Evolutionary conservation across 2,113 vertebrate species (phyloP), one percentile per base, ranked within the genome.

Genomic region (Salvelinus fontinalis): DNA sequence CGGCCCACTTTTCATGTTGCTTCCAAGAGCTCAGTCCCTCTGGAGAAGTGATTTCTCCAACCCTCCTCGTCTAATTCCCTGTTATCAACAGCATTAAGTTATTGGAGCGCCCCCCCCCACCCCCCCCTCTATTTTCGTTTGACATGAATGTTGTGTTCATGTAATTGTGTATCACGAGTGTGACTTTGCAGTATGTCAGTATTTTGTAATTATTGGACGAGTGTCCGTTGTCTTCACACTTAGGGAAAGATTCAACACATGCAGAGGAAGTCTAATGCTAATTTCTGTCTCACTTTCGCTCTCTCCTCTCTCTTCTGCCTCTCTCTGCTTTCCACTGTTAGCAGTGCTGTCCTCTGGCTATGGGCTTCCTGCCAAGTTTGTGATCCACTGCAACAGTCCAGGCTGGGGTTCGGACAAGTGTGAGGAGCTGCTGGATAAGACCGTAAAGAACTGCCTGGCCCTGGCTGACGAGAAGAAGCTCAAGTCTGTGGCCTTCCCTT

Each of bases 391-490:
- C 84, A 96, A 99, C 51, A 99, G 98, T 88, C 98, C 98, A 0
- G 92, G 94, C 0, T 99, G 97, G 98, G 98, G 98, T 74, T 95
- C 95, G 0, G 97, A 99, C 85, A 97, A 96, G 78, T 99, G 98
- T 0, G 98, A 99, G 88, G 97, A 99, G 83, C 80, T 99, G 88
- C 94, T 99, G 92, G 98, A 99, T 73, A 98, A 98, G 90, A 99
- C 98, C 0, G 97, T 99, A 90, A 98, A 97, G 92, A 99, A 99
- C 92, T 99, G 98, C 88, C 90, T 99, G 89, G 96, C 97, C 20
- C 86, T 99, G 85, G 97, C 98, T 1, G 98, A 99, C n/a, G 97
- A 99, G 78, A 98, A 99, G 93, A 99, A 99, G 80, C 95, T 99
- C 75, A 99, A 97, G 85, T 98, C 97, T 29, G 96, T 99, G 29